Percentiles rank a stretch among this genome's conserved stretches.
Conservation (phyloP, 53 echinoderm and acorn worm genomes). For the Temnopleurus reevesii region DNA sequence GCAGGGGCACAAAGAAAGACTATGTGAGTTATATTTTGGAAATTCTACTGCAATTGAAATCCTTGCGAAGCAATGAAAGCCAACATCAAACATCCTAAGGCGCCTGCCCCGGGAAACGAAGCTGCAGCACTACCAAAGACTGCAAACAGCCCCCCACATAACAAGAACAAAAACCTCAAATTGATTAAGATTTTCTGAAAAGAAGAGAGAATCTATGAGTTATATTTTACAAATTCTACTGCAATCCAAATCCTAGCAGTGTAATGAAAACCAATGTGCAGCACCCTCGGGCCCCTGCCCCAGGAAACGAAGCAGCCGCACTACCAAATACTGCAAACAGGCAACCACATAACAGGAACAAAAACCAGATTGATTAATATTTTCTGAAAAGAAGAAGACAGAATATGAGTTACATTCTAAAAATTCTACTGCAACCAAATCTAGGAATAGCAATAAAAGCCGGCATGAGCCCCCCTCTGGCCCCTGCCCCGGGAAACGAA, state of each 20-base stretch:
- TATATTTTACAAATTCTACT: too few species aligned
- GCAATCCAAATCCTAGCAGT: conserved; percentile 79
- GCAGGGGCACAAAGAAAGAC: conserved; percentile 81
- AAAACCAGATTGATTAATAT: conserved; percentile 41
- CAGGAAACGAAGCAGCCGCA: conserved; percentile 69
- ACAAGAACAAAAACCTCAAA: conserved; percentile 65
- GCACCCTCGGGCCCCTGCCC: conserved; percentile 87
- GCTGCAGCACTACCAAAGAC: conserved; percentile 79
- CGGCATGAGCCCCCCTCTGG: conserved; percentile 75
- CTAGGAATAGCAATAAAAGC: conserved; percentile 90
- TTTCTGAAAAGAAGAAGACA: conserved; percentile 17
- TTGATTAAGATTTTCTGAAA: neutral
- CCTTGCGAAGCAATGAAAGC: conserved; percentile 80
- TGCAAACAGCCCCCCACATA: conserved; percentile 78
- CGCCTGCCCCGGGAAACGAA: conserved; percentile 82
- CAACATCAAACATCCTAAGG: conserved; percentile 73
- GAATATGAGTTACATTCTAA: too few species aligned
- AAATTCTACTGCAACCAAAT: too few species aligned
- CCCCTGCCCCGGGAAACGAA: conserved; percentile 84
- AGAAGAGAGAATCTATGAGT: too few species aligned
- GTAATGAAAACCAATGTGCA: conserved; percentile 80
- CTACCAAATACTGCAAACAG: conserved; percentile 89
- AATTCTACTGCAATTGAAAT: too few species aligned
- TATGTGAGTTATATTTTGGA: too few species aligned
- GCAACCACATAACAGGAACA: conserved; percentile 77